phyloP scores from a whole-genome alignment of 2,113 vertebrate species.

The Menidia beryllina region DNA sequence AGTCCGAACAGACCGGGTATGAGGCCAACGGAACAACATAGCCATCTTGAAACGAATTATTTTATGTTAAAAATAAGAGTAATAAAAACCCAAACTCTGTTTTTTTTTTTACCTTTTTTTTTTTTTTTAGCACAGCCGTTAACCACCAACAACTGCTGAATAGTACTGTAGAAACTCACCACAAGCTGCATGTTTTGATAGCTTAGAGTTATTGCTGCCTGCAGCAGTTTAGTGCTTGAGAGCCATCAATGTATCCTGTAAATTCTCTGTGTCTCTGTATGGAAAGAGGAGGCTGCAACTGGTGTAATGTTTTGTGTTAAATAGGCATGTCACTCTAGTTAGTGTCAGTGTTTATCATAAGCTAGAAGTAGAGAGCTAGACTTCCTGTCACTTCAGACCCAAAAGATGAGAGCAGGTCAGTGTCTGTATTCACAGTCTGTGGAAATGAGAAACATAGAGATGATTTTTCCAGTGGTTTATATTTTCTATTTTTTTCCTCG shows the following conservation, averaged over 20 bases:
- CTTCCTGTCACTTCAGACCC: slow-evolving; percentile 54
- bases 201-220: slow-evolving; percentile 63
- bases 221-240: slow-evolving; percentile 64
- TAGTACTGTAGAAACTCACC: slow-evolving; percentile 73
- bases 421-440: slow-evolving; percentile 61
- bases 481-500: slow-evolving; percentile 39
- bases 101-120: slow-evolving; percentile 67
- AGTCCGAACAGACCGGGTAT: slow-evolving; percentile 41
- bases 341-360: slow-evolving; percentile 68
- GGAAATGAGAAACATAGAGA: slow-evolving; percentile 42
- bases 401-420: slow-evolving; percentile 58
- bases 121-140: slow-evolving; percentile 50
- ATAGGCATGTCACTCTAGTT: slow-evolving; percentile 76
- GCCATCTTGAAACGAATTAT: slow-evolving; percentile 60
- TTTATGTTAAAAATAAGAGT: slow-evolving; percentile 47
- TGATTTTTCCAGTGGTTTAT: slow-evolving; percentile 44
- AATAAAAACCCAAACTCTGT: slow-evolving; percentile 56
- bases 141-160: slow-evolving; percentile 55
- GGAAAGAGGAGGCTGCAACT: slow-evolving; percentile 57
- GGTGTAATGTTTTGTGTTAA: slow-evolving; percentile 72
- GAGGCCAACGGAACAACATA: slow-evolving; percentile 62
- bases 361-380: slow-evolving; percentile 69
- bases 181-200: slow-evolving; percentile 78
- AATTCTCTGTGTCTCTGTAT: slow-evolving; percentile 58
- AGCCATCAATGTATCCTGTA: slow-evolving; percentile 70